These are phyloP conservation scores for Nezara viridula DNA, from an alignment of 2,888 invertebrate species.

Conservation along the genomic window DNA sequence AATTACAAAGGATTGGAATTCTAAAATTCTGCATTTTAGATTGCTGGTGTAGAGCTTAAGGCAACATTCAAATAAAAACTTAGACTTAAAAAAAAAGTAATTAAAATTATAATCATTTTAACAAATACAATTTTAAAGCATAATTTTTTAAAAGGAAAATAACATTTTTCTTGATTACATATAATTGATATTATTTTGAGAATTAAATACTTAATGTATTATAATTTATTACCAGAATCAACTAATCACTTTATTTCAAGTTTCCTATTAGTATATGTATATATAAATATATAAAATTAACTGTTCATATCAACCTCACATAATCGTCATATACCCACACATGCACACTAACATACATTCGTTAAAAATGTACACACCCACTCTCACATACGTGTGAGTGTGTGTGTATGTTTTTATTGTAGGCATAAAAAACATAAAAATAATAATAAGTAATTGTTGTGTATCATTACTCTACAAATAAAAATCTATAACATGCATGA, in stretches of 20 bases:
- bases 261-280: background rate
- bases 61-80: background rate
- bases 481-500: conserved; percentile 52
- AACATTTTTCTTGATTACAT: background rate
- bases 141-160: background rate
- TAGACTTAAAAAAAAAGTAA: background rate
- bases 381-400: background rate
- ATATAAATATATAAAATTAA: background rate
- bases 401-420: background rate
- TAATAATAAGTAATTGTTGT: conserved; percentile 34
- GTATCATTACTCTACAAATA: conserved; percentile 37
- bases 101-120: too few species aligned
- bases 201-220: background rate
- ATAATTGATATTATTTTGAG: background rate
- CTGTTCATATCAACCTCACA: background rate
- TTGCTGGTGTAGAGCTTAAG: background rate
- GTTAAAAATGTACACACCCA: background rate
- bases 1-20: background rate
- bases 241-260: conserved; percentile 42
- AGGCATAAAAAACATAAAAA: conserved; percentile 4
- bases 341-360: background rate
- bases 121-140: background rate
- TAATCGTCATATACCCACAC: background rate
- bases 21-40: background rate
- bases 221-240: conserved; percentile 5